These are phyloP conservation scores for Zoanthus gigantus DNA, from an alignment of 92 coral and sea anemone genomes.

Conservation along the genomic window DNA sequence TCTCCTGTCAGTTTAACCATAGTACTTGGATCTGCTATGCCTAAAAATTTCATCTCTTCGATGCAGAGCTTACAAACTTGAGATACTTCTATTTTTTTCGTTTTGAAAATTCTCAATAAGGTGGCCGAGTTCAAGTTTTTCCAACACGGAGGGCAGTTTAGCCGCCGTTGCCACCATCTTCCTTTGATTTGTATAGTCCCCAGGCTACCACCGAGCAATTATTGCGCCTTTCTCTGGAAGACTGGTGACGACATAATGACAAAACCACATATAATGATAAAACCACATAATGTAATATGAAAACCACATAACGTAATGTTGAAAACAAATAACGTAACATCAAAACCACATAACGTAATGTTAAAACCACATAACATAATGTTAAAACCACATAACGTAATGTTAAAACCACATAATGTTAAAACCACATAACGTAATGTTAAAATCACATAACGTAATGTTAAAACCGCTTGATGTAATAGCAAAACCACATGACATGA, in stretches of 20 bases:
- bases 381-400: no score
- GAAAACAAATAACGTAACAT: background rate
- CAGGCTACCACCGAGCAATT: constrained; percentile 29
- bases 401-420: no score
- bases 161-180: constrained; percentile 46
- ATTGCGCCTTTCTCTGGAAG: constrained; percentile 23
- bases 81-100: constrained; percentile 55
- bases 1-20: constrained; percentile 45
- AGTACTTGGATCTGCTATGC: constrained; percentile 35
- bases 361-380: no score
- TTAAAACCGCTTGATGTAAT: no score
- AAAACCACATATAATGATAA: constrained; percentile 4
- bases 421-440: no score
- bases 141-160: constrained; percentile 47
- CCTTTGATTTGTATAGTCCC: constrained; percentile 32
- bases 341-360: background rate
- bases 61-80: constrained; percentile 48
- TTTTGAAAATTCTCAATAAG: constrained; percentile 58
- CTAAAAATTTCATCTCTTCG: constrained; percentile 41
- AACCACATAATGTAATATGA: background rate
- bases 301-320: constrained; percentile 4
- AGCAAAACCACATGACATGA: no score
- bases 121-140: constrained; percentile 57
- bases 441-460: no score
- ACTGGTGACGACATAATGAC: constrained; percentile 14